phyloP scores from a whole-genome alignment of 2,113 vertebrate species.

The Neopipo cinnamomea region DNA sequence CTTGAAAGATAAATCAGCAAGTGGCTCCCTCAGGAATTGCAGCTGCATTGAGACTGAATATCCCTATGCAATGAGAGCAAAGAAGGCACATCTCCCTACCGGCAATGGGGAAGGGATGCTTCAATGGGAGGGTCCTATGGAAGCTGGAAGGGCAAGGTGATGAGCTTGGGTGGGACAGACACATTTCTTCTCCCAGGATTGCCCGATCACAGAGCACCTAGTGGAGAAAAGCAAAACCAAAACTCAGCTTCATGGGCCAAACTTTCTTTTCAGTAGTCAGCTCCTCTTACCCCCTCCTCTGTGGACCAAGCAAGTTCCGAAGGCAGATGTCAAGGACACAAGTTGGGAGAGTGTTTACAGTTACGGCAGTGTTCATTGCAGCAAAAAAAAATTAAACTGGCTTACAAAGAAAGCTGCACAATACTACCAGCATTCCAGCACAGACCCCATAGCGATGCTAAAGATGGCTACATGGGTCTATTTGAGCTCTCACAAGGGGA shows the following conservation, averaged over 20 bases:
- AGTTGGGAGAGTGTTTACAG: background rate
- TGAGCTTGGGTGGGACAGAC: background rate
- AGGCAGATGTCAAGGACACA: background rate
- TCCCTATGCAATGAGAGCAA: background rate
- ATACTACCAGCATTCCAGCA: fast-evolving
- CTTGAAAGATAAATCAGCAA: background rate
- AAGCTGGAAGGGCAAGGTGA: background rate
- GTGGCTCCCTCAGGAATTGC: background rate
- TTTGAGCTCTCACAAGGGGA: background rate
- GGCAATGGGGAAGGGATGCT: background rate
- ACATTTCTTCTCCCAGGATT: background rate
- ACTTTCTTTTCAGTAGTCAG: background rate
- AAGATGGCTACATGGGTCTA: background rate
- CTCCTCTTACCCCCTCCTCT: background rate
- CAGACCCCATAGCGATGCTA: background rate
- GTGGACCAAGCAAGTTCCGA: background rate
- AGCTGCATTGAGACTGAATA: fast-evolving
- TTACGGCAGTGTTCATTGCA: background rate
- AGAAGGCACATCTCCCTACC: background rate
- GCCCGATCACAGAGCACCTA: fast-evolving
- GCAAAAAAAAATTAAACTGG: background rate
- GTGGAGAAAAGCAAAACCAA: background rate
- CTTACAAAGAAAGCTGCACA: fast-evolving
- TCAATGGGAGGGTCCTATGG: background rate
- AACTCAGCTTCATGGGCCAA: background rate